Evolutionary conservation across 2,113 vertebrate species (phyloP), one percentile per base, ranked within the genome.

Genomic region (Ariopsis seemanni): DNA sequence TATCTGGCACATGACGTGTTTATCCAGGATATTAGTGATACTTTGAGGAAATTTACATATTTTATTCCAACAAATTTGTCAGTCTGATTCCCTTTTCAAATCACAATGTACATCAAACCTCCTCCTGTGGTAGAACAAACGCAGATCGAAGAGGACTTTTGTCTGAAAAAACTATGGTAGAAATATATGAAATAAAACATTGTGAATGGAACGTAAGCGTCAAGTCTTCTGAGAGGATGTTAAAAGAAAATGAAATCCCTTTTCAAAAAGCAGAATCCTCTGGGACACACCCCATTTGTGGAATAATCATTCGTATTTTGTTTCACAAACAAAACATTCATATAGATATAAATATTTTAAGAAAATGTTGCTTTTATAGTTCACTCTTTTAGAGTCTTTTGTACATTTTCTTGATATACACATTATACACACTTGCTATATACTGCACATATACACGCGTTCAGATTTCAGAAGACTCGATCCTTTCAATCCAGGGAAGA

Each of bases 381-480:
- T 77, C 20, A 2, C 60, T 80, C 62, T 18, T 42, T 42, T 42
- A 18, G n/a, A 79, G 60, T 86, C 62, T 53, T 60, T 79, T 79
- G 52, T 55, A 60, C 55, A 79, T 79, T 15, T 79, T 55, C 34
- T 55, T 81, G 55, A 58, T 60, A 30, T 81, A 58, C 18, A 57
- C 52, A 57, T 58, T 57, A 53, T n/a, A 50, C 60, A 22, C 11
- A 10, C 18, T 22, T 34, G 5, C 17, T 52, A 34, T 17, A 52
- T 20, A 60, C 5, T 14, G 11, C 7, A 53, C 22, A 5, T 84
- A 22, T 58, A 25, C 50, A 74, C 34, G 85, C 9, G 57, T 83
- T 99, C 95, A 99, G 93, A 99, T 99, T 93, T 99, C 98, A 0
- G 97, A 99, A 22, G 97, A 97, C 92, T 99, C 98, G 0, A 97